Conservation (phyloP, 2,113 vertebrate species). For the Takifugu flavidus region DNA sequence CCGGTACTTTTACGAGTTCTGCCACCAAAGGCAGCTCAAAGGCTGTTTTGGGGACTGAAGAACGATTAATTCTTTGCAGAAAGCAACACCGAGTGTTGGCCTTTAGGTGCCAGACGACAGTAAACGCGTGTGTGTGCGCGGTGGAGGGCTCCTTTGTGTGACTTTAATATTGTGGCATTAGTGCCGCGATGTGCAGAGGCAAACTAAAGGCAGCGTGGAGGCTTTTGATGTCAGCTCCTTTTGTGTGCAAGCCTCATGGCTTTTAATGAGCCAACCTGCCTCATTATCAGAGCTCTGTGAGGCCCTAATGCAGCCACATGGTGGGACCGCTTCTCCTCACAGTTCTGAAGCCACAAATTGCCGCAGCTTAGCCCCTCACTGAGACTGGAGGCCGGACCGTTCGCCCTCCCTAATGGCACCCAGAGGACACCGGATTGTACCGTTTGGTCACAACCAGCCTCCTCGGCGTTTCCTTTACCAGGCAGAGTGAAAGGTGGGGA, state of each 20-base stretch:
- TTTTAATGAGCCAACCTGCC: slow-evolving; percentile 69
- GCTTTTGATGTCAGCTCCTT: slow-evolving; percentile 65
- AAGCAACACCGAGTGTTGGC: slow-evolving; percentile 12
- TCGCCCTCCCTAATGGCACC: slow-evolving; percentile 58
- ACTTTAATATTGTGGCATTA: slow-evolving; percentile 32
- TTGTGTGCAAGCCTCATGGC: slow-evolving; percentile 62
- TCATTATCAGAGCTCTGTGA: slow-evolving; percentile 60
- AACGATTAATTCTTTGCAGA: slow-evolving; percentile 33
- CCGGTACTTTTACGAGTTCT: background rate
- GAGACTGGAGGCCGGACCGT: slow-evolving; percentile 37
- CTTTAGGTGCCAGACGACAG: slow-evolving; percentile 20
- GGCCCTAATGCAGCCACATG: slow-evolving; percentile 48
- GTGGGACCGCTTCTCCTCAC: slow-evolving; percentile 48
- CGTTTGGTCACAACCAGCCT: slow-evolving; percentile 37
- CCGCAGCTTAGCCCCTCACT: slow-evolving; percentile 60
- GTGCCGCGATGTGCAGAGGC: slow-evolving; percentile 45
- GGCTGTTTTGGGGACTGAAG: slow-evolving; percentile 6
- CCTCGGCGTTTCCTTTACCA: slow-evolving; percentile 31
- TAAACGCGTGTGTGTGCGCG: slow-evolving; percentile 8
- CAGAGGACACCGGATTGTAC: slow-evolving; percentile 42
- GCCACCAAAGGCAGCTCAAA: background rate
- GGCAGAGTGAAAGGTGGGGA: slow-evolving; percentile 22
- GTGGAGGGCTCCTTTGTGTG: slow-evolving; percentile 23
- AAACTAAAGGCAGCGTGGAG: slow-evolving; percentile 33
- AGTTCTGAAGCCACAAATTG: slow-evolving; percentile 61